Percentiles rank a stretch among this genome's conserved stretches.
Conservation (phyloP, 2,888 invertebrate species). For the Holacanthella duospinosa region DNA sequence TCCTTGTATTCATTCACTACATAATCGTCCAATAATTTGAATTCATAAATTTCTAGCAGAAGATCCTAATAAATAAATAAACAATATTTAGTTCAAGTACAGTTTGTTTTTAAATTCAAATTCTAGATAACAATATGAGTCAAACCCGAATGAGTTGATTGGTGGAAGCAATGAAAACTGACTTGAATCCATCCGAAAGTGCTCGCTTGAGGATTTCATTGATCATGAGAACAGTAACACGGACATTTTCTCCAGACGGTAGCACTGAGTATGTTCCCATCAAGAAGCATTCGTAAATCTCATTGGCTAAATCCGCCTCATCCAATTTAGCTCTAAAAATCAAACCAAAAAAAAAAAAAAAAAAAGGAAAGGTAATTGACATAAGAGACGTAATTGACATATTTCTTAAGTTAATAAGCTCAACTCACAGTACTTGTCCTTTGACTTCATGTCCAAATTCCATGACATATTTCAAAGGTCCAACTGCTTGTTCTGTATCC, state of each 20-base stretch:
- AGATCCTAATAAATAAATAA: neutral
- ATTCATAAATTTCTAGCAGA: constrained; percentile 57
- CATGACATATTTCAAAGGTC: neutral
- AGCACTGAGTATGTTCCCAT: neutral
- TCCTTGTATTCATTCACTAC: constrained; percentile 70
- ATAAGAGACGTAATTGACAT: too few relatives aligned
- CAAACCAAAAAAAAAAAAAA: too few relatives aligned
- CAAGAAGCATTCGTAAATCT: neutral
- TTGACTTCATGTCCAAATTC: neutral
- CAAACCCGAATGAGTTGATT: constrained; percentile 2
- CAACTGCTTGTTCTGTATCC: neutral
- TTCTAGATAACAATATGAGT: neutral
- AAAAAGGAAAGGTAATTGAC: too few relatives aligned
- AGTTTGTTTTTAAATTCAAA: neutral
- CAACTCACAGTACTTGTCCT: neutral
- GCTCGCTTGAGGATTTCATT: neutral
- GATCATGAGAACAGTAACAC: neutral
- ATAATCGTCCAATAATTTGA: constrained; percentile 62
- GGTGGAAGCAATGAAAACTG: neutral
- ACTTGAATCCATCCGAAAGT: neutral
- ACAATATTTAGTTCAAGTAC: too few relatives aligned
- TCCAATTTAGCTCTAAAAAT: neutral
- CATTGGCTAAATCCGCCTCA: neutral
- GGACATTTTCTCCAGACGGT: neutral
- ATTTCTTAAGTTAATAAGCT: too few relatives aligned